These are phyloP conservation scores for Brachyhypopomus gauderio DNA, from an alignment of 2,113 vertebrate genomes.

Conservation along the genomic window DNA sequence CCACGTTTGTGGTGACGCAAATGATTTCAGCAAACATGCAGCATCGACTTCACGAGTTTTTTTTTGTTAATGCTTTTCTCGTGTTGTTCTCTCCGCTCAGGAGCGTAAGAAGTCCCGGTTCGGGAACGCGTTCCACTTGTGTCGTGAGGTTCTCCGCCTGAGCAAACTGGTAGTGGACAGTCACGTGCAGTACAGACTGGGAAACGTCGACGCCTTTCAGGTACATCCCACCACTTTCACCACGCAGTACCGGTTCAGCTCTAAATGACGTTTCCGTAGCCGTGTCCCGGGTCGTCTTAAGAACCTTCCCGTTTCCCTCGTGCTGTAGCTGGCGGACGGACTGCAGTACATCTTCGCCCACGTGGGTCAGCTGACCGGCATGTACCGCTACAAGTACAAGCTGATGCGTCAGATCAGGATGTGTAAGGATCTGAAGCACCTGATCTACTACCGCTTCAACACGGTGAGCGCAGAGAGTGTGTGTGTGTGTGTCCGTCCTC, in stretches of 20 bases:
- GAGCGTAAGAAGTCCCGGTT: slow-evolving; percentile 98
- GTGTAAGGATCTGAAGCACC: slow-evolving; percentile 99
- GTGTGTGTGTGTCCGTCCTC: too few relatives aligned
- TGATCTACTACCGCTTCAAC: slow-evolving; percentile 98
- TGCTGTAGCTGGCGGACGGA: slow-evolving; percentile 87
- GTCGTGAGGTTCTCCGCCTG: slow-evolving; percentile 91
- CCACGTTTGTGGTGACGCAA: too few relatives aligned
- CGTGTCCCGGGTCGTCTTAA: background rate
- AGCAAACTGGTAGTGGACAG: slow-evolving; percentile 98
- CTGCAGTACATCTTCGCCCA: slow-evolving; percentile 99
- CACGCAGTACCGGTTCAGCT: too few relatives aligned
- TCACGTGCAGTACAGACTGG: slow-evolving; percentile 96
- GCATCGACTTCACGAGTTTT: background rate
- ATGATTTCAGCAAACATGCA: too few relatives aligned
- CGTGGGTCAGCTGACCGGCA: slow-evolving; percentile 96
- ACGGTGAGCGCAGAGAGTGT: slow-evolving; percentile 85
- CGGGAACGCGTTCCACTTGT: slow-evolving; percentile 96
- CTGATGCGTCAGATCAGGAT: slow-evolving; percentile 98
- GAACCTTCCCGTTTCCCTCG: background rate
- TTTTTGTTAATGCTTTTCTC: background rate
- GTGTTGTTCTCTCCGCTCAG: slow-evolving; percentile 60
- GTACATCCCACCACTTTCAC: slow-evolving; percentile 62
- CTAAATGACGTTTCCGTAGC: background rate
- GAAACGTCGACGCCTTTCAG: slow-evolving; percentile 98
- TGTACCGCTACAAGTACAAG: slow-evolving; percentile 99